Conservation (phyloP, 92 coral and sea anemone species). For the Muricea muricata region DNA sequence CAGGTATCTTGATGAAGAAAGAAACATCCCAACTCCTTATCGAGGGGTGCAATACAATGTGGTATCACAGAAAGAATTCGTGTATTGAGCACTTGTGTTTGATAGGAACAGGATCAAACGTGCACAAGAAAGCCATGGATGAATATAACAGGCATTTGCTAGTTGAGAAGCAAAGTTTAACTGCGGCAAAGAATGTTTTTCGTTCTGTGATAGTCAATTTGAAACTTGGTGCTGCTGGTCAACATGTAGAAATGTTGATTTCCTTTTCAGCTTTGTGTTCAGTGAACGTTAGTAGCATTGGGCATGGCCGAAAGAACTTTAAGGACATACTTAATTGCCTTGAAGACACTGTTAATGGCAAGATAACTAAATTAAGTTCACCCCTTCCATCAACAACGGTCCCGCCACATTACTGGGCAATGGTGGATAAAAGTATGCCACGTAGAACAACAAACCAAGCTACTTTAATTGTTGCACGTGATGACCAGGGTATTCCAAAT, state of each 20-base stretch:
- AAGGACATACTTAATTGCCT: conserved; percentile 36
- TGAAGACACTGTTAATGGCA: conserved; percentile 16
- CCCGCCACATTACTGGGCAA: conserved; percentile 45
- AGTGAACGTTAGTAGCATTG: conserved; percentile 32
- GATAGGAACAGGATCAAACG: not conserved
- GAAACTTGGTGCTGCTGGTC: conserved; percentile 22
- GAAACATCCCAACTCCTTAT: too few species aligned
- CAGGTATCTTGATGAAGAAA: too few species aligned
- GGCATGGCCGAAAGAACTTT: conserved; percentile 33
- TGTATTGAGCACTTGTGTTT: conserved; percentile 9
- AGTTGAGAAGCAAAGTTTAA: not conserved
- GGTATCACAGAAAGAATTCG: not conserved
- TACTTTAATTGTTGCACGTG: conserved; percentile 29
- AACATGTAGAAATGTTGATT: conserved; percentile 32
- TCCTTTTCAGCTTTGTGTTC: conserved; percentile 32
- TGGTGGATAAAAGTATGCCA: conserved; percentile 12
- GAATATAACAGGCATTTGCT: not conserved
- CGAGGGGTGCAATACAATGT: not conserved
- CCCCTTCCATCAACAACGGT: conserved; percentile 24
- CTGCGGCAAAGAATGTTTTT: not conserved
- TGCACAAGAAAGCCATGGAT: not conserved
- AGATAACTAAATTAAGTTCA: not conserved
- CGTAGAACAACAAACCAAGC: conserved; percentile 45
- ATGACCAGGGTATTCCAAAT: conserved; percentile 33
- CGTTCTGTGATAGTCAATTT: conserved; percentile 13